Base-by-base conservation (phyloP, 2,888 invertebrate genomes). In the Mimumesa dahlbomi region DNA sequence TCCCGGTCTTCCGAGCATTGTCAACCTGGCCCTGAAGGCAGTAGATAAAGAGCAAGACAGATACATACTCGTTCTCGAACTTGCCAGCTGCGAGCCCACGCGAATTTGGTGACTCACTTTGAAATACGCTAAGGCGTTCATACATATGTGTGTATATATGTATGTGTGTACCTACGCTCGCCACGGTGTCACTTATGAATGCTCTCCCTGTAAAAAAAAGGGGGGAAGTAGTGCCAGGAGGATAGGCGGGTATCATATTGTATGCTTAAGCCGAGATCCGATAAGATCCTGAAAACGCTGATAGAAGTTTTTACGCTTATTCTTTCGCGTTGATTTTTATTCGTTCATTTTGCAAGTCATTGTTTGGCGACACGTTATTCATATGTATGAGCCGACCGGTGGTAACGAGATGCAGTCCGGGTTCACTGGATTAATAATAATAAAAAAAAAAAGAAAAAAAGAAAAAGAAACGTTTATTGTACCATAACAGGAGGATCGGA, bases 61-160 rank as follows among this genome's bases (percentile, higher is more conserved):
- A 73, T 71, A 79, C 73, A 73, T 71, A 79, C 73, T 40, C 75
- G 69, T 67, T 75, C 75, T 69, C 75, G 68, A 74, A 69, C 64
- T 52, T 57, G 63, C 67, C 72, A 65, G 64, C 58, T 57, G 78
- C 46, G 69, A 70, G 59, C 78, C 78, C 78, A 79, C 78, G 78
- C 78, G 66, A 79, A 79, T 79, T 79, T 79, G 73, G 78, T 79
- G 78, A 79, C 79, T 79, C 79, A 79, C 76, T 73, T 73, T 70
- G 58, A 61, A 61, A 57, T 65, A 65, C 21, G 61, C 46, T 18
- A 18, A 38, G 40, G 18, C 38, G 14, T n/a, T 18, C 13, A 11
- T 22, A 52, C 40, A 14, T n/a, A 25, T 11, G 31, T 36, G n/a
- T n/a, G 34, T 13, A 43, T 16, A 40, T 38, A 18, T 36, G 19